Evolutionary conservation across 1,140 invertebrate genomes (phyloP).

Genomic region (Lasioglossum albipes): DNA sequence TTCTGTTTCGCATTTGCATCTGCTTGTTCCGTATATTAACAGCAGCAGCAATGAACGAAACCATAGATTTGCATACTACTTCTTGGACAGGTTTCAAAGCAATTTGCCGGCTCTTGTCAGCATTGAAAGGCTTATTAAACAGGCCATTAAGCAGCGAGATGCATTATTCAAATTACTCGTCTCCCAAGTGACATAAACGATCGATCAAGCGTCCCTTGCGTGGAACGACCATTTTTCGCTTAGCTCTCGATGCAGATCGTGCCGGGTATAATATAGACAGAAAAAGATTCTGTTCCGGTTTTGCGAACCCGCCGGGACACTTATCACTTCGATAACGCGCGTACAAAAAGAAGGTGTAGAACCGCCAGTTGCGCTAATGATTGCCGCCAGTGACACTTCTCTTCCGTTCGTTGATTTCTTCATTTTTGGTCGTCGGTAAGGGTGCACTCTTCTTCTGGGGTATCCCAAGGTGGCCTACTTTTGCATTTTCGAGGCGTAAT

Average conservation of each 20-base stretch:
- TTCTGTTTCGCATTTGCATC: neutral
- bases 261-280: neutral
- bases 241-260: no score
- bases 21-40: neutral
- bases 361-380: neutral
- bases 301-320: slow-evolving; percentile 4
- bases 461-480: no score
- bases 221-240: neutral
- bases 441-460: no score
- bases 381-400: neutral
- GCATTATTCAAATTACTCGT: slow-evolving; percentile 41
- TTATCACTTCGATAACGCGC: slow-evolving; percentile 12
- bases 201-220: slow-evolving; percentile 23
- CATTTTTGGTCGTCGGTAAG: neutral
- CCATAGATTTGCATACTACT: slow-evolving; percentile 5
- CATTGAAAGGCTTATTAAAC: slow-evolving; percentile 33
- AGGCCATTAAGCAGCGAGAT: slow-evolving; percentile 24
- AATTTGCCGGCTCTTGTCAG: slow-evolving; percentile 26
- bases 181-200: slow-evolving; percentile 4
- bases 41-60: neutral
- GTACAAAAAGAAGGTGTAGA: slow-evolving; percentile 1
- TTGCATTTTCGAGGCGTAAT: no score
- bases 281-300: slow-evolving; percentile 29
- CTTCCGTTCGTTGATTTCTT: neutral
- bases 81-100: slow-evolving; percentile 36